Conservation (phyloP, 2,797 vertebrate genomes). For the Ataeniobius toweri region DNA sequence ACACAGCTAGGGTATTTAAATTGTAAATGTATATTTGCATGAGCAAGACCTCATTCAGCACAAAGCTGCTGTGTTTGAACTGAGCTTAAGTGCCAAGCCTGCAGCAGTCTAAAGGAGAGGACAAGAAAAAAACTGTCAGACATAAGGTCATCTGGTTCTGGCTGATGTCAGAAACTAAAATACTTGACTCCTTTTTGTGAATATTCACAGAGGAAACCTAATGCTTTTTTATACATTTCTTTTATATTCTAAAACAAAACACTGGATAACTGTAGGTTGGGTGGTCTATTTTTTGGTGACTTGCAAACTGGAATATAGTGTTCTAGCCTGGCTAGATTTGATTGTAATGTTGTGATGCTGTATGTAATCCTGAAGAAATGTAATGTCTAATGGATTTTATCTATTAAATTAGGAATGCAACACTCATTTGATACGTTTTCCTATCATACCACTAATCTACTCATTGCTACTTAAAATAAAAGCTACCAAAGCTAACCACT, state of each 20-base stretch:
- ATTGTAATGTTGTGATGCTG: neutral
- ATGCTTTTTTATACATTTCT: neutral
- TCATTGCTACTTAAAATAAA: too few relatives aligned
- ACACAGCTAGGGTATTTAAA: slow-evolving; percentile 43
- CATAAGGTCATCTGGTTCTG: slow-evolving; percentile 21
- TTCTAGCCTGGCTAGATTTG: neutral
- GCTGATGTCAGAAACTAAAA: slow-evolving; percentile 32
- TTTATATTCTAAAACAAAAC: neutral
- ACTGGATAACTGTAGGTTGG: neutral
- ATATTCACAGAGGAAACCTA: neutral
- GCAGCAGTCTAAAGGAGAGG: slow-evolving; percentile 22
- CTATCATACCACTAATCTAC: too few relatives aligned
- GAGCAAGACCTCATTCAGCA: slow-evolving; percentile 31
- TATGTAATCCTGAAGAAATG: neutral
- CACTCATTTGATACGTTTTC: neutral
- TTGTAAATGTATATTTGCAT: neutral
- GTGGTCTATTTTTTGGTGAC: neutral
- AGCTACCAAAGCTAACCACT: too few relatives aligned
- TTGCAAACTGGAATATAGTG: neutral
- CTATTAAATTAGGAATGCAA: neutral
- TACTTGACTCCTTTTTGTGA: neutral
- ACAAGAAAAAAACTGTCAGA: slow-evolving; percentile 11
- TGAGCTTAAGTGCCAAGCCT: slow-evolving; percentile 23
- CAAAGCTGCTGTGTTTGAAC: slow-evolving; percentile 59
- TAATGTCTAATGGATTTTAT: neutral